Base-by-base conservation (phyloP, 2,113 vertebrate species). In the Nansenia antarctica region DNA sequence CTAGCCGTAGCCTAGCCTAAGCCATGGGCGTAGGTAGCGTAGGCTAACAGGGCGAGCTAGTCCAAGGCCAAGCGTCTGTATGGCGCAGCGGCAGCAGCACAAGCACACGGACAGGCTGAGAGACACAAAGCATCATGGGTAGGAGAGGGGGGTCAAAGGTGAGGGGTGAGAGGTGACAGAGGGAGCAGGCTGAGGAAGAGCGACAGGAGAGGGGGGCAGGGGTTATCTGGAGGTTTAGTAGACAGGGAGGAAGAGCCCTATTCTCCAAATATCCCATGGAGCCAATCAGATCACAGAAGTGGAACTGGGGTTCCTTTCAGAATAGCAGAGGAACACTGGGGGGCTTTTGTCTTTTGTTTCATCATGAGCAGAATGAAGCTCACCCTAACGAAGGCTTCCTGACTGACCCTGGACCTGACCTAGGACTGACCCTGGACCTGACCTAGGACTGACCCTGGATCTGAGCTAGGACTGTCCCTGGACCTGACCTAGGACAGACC, bases 61-160 rank as follows among this genome's bases (percentile, higher is more conserved):
- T 95, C 95, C 94, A 92, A n/a, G 93, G 94, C 95, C 95, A 94
- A 95, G 94, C 94, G 94, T 95, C 95, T 95, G 95, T 94, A 70
- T 77, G 86, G 88, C 64, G 79, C 83, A 63, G 83, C 79, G 91
- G 94, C 94, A 93, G 95, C 94, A 90, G 93, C 93, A 97, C 90
- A 95, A 96, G 94, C 96, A 95, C 95, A 98, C 91, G 94, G 93
- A 95, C 95, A 96, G 93, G 96, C 94, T 94, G 91, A 96, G 93
- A 98, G 95, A 99, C 95, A 98, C 94, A 98, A 97, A 97, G 96
- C 96, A 93, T 96, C 94, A 98, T 98, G 97, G 94, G 93, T 90
- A 89, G 86, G 89, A 82, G 70, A 67, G 75, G 80, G 75, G 80
- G 67, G 73, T 68, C 69, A 73, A 87, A 93, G 94, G 92, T 93